phyloP scores from a whole-genome alignment of 2,797 vertebrate genomes.

The Buphagus erythrorhynchus region DNA sequence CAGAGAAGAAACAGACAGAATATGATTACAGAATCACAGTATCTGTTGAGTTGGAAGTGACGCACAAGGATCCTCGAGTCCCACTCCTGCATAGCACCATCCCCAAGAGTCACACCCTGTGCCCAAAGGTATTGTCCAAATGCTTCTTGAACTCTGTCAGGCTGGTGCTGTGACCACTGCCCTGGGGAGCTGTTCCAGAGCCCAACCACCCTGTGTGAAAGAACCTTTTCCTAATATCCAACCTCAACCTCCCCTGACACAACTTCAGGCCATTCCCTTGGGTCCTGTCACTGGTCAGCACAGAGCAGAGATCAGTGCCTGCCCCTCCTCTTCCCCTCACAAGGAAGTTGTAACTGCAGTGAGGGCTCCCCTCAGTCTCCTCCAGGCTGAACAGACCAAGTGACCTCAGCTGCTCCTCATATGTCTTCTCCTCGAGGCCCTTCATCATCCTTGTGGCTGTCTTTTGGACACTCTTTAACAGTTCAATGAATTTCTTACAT shows the following conservation, averaged over 20 bases:
- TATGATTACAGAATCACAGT: background rate
- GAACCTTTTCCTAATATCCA: background rate
- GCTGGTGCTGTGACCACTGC: background rate
- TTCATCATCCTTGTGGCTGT: background rate
- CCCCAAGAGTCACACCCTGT: background rate
- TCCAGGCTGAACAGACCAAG: background rate
- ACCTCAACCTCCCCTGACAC: background rate
- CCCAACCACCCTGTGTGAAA: background rate
- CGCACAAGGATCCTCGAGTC: accelerated
- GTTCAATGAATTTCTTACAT: background rate
- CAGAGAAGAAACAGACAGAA: background rate
- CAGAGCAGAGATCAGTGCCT: background rate
- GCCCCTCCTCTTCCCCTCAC: background rate
- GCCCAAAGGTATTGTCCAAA: background rate
- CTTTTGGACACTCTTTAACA: background rate
- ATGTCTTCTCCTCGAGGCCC: accelerated
- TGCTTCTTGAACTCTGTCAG: background rate
- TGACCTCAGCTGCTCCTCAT: background rate
- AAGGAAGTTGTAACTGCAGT: background rate
- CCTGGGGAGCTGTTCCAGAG: background rate
- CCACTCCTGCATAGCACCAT: background rate
- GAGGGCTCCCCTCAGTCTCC: background rate
- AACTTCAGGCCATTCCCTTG: accelerated
- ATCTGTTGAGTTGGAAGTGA: background rate
- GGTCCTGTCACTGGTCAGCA: background rate